Conservation (phyloP, 2,113 vertebrate species). For the Apistogramma diplotaenia region DNA sequence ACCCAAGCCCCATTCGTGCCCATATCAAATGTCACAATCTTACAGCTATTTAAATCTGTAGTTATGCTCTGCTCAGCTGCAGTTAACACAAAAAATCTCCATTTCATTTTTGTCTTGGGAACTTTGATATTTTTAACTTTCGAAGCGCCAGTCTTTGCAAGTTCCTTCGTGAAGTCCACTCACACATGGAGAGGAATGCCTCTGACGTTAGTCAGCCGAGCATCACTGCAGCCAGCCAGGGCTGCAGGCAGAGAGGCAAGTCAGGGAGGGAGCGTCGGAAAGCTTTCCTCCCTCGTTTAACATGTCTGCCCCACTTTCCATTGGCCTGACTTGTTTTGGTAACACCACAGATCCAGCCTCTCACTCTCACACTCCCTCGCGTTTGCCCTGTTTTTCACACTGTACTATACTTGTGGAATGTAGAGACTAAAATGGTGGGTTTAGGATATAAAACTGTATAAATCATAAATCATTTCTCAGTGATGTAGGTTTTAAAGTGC, state of each 20-base stretch:
- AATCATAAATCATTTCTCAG: not conserved
- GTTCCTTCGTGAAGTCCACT: constrained; percentile 35
- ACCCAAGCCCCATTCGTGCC: constrained; percentile 10
- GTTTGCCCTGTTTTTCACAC: constrained; percentile 21
- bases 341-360: constrained; percentile 30
- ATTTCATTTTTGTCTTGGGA: not conserved
- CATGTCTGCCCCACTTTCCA: constrained; percentile 69
- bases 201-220: constrained; percentile 57
- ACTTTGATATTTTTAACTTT: constrained; percentile 35
- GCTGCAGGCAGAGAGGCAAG: constrained; percentile 15
- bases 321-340: constrained; percentile 50
- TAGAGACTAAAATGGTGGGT: not conserved
- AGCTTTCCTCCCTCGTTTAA: constrained; percentile 49
- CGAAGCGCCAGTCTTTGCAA: constrained; percentile 8
- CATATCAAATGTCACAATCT: constrained; percentile 5
- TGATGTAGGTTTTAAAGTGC: not conserved
- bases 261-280: constrained; percentile 42
- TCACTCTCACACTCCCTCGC: not conserved
- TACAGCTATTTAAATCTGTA: not conserved
- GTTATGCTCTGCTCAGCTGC: constrained; percentile 11
- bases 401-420: constrained; percentile 9
- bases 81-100: constrained; percentile 29
- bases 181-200: constrained; percentile 47
- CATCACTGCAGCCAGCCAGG: not conserved
- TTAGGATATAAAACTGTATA: not conserved